These are phyloP conservation scores for Orchesella flavescens DNA, from an alignment of 2,888 invertebrate species.

Conservation along the genomic window DNA sequence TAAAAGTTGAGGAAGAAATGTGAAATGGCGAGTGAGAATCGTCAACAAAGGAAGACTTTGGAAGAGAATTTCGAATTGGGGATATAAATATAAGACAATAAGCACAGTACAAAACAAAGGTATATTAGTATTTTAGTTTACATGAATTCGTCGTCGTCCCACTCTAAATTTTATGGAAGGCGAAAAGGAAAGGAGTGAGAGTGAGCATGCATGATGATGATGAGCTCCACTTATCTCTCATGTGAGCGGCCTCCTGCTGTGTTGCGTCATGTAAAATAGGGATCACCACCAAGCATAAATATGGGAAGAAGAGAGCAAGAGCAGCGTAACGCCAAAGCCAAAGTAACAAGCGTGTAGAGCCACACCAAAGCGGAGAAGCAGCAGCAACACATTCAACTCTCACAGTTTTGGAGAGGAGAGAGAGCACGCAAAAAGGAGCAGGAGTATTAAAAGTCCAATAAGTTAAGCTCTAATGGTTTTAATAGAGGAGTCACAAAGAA, in stretches of 20 bases:
- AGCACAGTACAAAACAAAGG: too few species aligned
- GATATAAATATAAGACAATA: too few species aligned
- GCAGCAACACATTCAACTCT: not conserved
- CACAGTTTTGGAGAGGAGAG: not conserved
- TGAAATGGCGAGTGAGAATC: not conserved
- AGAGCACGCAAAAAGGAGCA: conserved; percentile 1
- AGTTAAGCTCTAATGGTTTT: conserved; percentile 67
- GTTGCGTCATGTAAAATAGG: conserved; percentile 30
- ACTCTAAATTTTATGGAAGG: too few species aligned
- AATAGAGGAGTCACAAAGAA: conserved; percentile 58
- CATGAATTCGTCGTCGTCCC: too few species aligned
- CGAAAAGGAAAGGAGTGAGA: not conserved
- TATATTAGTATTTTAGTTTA: too few species aligned
- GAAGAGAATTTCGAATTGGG: not conserved
- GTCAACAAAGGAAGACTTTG: not conserved
- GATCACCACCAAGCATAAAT: conserved; percentile 8
- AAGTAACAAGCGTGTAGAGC: not conserved
- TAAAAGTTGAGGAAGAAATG: not conserved
- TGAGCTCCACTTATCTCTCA: conserved; percentile 19
- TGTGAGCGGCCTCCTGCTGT: conserved; percentile 9
- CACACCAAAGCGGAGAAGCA: too few species aligned
- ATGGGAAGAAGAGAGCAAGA: not conserved
- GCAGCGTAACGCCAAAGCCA: not conserved
- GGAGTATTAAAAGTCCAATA: conserved; percentile 60
- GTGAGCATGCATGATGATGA: not conserved